phyloP scores from a whole-genome alignment of 2,113 vertebrate genomes.

The Lagopus leucura region DNA sequence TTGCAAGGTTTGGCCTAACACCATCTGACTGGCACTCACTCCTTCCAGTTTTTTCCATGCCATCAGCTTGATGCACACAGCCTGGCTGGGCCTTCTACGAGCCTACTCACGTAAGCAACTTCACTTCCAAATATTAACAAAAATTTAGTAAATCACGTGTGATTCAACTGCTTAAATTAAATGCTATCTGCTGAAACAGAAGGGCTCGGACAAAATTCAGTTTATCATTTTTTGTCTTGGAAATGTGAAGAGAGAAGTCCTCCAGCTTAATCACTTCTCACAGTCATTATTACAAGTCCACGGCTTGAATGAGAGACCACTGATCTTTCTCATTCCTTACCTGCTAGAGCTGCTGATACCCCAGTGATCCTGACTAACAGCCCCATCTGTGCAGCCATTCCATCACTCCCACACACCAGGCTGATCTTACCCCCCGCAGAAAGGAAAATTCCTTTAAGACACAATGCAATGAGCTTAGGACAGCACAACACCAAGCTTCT shows the following conservation, averaged over 20 bases:
- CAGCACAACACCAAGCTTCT: neutral
- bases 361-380: neutral
- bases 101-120: neutral
- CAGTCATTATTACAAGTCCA: neutral
- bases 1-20: neutral
- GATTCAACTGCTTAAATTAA: neutral
- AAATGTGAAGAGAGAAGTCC: neutral
- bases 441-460: conserved; percentile 10
- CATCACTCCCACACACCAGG: conserved; percentile 36
- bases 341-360: neutral
- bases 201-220: neutral
- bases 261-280: neutral
- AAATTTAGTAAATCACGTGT: neutral
- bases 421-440: neutral
- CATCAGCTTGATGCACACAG: neutral
- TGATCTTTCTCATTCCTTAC: neutral
- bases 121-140: neutral
- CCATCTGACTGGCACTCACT: neutral
- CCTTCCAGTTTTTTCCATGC: neutral
- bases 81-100: neutral
- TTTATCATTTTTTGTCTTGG: neutral
- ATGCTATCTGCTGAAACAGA: neutral
- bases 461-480: neutral
- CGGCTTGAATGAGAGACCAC: neutral
- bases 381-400: conserved; percentile 47